Base-by-base conservation (phyloP, 1,140 invertebrate genomes). In the Aphelenchoides besseyi region DNA sequence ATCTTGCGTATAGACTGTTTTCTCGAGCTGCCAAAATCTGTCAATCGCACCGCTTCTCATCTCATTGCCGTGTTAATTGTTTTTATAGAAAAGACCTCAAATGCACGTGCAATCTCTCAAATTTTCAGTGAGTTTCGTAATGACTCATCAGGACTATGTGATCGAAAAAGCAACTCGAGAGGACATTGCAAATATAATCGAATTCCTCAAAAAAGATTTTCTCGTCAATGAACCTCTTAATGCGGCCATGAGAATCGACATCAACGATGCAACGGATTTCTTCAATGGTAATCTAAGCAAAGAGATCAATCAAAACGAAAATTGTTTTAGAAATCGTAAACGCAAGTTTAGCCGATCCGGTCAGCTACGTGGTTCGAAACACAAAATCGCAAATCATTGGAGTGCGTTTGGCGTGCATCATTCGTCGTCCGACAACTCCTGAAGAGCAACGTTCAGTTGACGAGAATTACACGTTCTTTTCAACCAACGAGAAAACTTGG, bases 261-360 rank as follows among this genome's bases (percentile, higher is more conserved):
- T 12, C 1, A 33, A 66, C 30, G 1, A 23, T 32, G 36, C 63
- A 26, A 33, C 12, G 16, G 1, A 37, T 2, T 66, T 66, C 30
- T 66, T 66, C 32, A 16, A 28, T 0, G 63, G 63, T 66, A n/a
- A 32, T 26, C 30, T 1, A 2, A 23, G 1, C 36, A 12, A 16
- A 41, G 23, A 1, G 30, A 1, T n/a, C 63, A 64, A 1, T 36
- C 1, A 30, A 16, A 12, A 0, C 29, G 0, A 1, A 29, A 33
- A 23, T 66, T n/a, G 5, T 66, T 66, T 3, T 33, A 66, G 63
- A 66, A 66, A 66, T 66, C 36, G 32, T 66, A n/a, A 33, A 37
- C 30, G 63, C 32, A 23, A 36, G 32, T 30, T 32, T 66, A 33
- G 30, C 35, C 63, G 30, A 16, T 37, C 32, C 30, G n/a, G 12